Evolutionary conservation across 1,140 invertebrate genomes (phyloP).

Genomic region (Episyrphus balteatus): DNA sequence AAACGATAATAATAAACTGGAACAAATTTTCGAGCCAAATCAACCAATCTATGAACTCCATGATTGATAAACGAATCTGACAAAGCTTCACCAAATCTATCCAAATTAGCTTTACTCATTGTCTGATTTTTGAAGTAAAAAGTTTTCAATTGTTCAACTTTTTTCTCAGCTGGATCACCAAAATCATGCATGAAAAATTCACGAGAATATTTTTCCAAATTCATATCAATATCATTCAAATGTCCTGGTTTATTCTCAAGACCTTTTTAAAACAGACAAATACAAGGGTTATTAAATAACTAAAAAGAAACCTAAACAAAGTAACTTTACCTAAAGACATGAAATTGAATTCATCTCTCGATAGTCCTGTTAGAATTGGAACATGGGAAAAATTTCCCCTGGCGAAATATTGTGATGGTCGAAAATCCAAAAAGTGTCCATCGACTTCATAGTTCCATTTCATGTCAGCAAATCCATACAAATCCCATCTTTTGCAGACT

Average conservation of each 20-base stretch:
- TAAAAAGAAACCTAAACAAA: not conserved
- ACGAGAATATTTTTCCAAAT: conserved; percentile 22
- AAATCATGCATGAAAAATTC: conserved; percentile 29
- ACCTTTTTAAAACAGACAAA: too few species aligned
- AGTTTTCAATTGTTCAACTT: conserved; percentile 1
- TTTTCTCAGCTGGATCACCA: not conserved
- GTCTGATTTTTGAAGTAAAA: conserved; percentile 15
- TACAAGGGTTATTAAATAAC: too few species aligned
- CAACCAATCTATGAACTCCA: conserved; percentile 37
- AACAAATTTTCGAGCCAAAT: conserved; percentile 36
- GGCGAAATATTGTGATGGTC: conserved; percentile 44
- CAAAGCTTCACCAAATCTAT: conserved; percentile 18
- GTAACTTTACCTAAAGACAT: conserved; percentile 11
- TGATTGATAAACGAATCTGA: conserved; percentile 41
- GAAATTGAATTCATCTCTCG: conserved; percentile 48
- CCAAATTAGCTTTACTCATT: conserved; percentile 5
- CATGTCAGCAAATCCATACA: not conserved
- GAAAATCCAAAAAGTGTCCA: conserved; percentile 32
- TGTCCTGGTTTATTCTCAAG: conserved; percentile 13
- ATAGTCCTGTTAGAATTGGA: conserved; percentile 51
- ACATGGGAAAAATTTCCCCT: conserved; percentile 47
- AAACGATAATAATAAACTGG: conserved; percentile 43
- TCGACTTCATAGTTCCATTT: not conserved
- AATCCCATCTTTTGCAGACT: not conserved
- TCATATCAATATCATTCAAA: conserved; percentile 17